Evolutionary conservation across 2,113 vertebrate species (phyloP).

Genomic region (Trochalopteron elliotii): DNA sequence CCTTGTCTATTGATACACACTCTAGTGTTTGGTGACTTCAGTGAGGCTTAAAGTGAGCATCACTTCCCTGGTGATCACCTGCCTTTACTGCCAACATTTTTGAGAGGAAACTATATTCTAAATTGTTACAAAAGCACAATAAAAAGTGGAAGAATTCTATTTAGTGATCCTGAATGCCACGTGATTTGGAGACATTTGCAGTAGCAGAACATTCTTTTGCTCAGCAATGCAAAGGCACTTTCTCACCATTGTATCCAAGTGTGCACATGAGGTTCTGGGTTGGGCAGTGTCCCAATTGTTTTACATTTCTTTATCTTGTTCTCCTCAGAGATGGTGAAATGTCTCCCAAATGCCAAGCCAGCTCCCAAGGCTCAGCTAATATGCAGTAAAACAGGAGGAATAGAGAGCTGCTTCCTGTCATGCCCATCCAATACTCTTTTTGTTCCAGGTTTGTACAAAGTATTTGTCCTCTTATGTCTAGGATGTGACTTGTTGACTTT

Average conservation of each 20-base stretch:
- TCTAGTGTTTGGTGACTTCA: neutral
- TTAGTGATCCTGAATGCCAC: neutral
- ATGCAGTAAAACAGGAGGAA: slow-evolving; percentile 83
- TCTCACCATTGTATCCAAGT: neutral
- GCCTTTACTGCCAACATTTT: neutral
- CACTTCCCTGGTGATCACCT: neutral
- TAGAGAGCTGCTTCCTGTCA: slow-evolving; percentile 89
- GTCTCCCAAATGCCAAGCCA: slow-evolving; percentile 82
- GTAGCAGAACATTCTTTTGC: neutral
- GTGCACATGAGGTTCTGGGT: neutral
- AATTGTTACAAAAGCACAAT: neutral
- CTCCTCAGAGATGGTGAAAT: slow-evolving; percentile 87
- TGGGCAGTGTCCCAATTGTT: neutral
- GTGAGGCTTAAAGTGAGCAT: neutral
- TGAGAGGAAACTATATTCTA: neutral
- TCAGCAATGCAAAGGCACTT: neutral
- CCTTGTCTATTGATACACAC: neutral
- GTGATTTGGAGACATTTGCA: neutral
- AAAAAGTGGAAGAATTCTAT: neutral
- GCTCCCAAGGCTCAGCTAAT: slow-evolving; percentile 82
- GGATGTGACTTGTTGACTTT: neutral
- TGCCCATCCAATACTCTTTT: slow-evolving; percentile 89
- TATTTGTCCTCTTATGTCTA: neutral
- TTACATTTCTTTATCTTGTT: neutral
- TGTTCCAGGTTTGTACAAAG: slow-evolving; percentile 80